Percentiles rank a stretch among this genome's conserved stretches.
phyloP scores from a whole-genome alignment of 1,140 invertebrate species.

The Dermatophagoides farinae region DNA sequence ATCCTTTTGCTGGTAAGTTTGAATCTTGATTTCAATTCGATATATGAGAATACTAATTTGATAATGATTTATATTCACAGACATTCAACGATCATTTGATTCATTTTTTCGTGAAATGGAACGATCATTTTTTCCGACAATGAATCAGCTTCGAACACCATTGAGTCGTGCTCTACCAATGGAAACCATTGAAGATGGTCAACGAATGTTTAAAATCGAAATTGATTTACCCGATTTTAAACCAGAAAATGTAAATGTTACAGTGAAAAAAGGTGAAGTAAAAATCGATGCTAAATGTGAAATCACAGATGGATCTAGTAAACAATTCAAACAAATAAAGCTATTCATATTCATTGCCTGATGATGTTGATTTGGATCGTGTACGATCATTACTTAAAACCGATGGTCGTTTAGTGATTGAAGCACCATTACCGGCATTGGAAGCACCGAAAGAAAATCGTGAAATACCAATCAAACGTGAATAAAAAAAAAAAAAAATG shows the following conservation, averaged over 20 bases:
- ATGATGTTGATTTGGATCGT: conserved; percentile 23
- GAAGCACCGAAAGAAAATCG: conserved; percentile 16
- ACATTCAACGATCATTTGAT: background rate
- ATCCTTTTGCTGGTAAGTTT: background rate
- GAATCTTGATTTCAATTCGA: background rate
- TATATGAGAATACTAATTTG: background rate
- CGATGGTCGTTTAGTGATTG: conserved; percentile 25
- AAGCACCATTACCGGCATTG: conserved; percentile 22
- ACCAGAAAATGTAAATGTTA: conserved; percentile 23
- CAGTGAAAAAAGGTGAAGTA: conserved; percentile 20
- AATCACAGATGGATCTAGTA: conserved; percentile 21
- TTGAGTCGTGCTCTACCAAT: background rate
- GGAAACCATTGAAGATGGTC: conserved; percentile 1
- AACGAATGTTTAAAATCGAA: conserved; percentile 9
- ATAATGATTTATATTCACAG: background rate
- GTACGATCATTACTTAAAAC: conserved; percentile 24
- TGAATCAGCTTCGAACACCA: background rate
- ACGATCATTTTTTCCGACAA: background rate
- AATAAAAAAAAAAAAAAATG: background rate
- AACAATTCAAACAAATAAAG: conserved; percentile 25
- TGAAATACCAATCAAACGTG: background rate
- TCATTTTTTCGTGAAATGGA: background rate
- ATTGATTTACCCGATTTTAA: conserved; percentile 20
- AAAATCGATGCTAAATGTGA: conserved; percentile 22
- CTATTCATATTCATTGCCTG: conserved; percentile 25